Evolutionary conservation across 2,113 vertebrate species (phyloP).

Genomic region (Rhinichthys klamathensis): DNA sequence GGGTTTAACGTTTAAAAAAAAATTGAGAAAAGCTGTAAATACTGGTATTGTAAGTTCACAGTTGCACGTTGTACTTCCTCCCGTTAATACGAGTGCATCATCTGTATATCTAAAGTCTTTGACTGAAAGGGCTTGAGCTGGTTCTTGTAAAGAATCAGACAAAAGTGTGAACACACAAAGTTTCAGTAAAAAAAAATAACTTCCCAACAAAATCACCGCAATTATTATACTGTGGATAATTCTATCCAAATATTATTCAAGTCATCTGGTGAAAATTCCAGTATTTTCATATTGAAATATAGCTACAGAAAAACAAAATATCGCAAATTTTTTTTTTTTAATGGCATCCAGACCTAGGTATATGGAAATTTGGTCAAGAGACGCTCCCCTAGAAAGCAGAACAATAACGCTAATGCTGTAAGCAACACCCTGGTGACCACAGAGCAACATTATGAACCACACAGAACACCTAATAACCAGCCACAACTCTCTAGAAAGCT

Average conservation of each 20-base stretch:
- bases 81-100: too few relatives aligned
- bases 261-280: neutral
- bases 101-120: too few relatives aligned
- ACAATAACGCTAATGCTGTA: neutral
- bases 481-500: neutral
- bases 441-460: neutral
- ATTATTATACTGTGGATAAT: neutral
- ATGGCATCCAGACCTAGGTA: neutral
- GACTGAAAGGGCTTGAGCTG: too few relatives aligned
- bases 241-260: neutral
- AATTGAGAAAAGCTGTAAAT: too few relatives aligned
- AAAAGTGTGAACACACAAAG: too few relatives aligned
- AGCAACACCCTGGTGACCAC: neutral
- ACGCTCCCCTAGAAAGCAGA: neutral
- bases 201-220: neutral
- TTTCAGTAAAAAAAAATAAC: too few relatives aligned
- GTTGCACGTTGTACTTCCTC: too few relatives aligned
- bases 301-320: too few relatives aligned
- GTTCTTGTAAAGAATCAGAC: too few relatives aligned
- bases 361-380: neutral
- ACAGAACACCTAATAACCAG: neutral
- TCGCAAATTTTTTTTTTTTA: neutral
- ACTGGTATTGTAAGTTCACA: too few relatives aligned
- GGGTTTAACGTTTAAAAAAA: too few relatives aligned
- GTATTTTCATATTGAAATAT: neutral